Evolutionary conservation across 2,113 vertebrate species (phyloP), one percentile per base, ranked within the genome.

Genomic region (Trichechus manatus): DNA sequence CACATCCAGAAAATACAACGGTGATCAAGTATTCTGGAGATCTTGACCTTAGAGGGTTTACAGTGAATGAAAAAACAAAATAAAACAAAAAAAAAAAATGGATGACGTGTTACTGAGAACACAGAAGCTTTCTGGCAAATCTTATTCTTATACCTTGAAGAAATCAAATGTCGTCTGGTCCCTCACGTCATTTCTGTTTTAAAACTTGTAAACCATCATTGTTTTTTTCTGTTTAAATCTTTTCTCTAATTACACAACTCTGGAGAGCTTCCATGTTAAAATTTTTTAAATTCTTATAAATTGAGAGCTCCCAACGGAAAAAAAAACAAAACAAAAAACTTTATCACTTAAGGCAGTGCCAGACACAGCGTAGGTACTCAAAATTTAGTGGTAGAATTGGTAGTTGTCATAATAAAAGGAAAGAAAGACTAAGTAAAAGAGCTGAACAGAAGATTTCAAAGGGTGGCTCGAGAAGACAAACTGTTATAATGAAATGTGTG

Each of bases 151-250:
- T 64, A 72, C 3, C 47, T 82, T 78, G 9, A 91, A 82, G 7
- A 95, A 79, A 89, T 74, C 14, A 87, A 56, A 78, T 59, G 78
- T 91, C 9, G 13, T 89, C 44, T 79, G 10, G 6, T 68, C 10
- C 70, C 92, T 72, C 36, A 81, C 33, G 31, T 80, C 3, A 85
- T 88, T 92, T 92, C 47, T 82, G 20, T 66, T 89, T 94, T 87
- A 59, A 78, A 90, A 64, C 75, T 90, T 42, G 14, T 74, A 96
- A 83, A 42, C 4, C 8, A 75, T 59, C 39, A 94, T 14, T 33
- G 7, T 31, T 25, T 83, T 81, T 77, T 78, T 36, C 53, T n/a
- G 1, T 53, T 17, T 29, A 72, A 80, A 75, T 86, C 6, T 47
- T 56, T 94, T 33, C 3, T 78, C 91, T 66, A 82, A 68, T 87